Base-by-base conservation (phyloP, 2,113 vertebrate species). In the Bambusicola thoracicus region DNA sequence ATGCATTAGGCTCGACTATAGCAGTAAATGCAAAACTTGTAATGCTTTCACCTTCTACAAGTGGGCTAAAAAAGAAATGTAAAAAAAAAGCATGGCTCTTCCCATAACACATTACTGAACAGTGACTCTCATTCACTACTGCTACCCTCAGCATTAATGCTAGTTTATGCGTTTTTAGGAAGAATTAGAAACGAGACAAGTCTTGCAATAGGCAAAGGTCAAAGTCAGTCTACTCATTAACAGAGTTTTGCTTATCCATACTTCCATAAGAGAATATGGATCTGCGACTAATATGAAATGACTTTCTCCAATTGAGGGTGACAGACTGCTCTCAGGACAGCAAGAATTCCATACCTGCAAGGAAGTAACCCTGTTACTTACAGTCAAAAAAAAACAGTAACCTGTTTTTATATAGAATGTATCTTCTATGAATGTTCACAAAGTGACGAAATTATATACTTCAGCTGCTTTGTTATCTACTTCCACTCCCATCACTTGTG, bases 171-270 rank as follows among this genome's bases (percentile, higher is more conserved):
- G 24, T 11, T 72, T 51, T 81, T 51, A 56, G 24, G 51, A 81
- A 61, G n/a, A 20, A n/a, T 38, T 36, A 38, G 46, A 75, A 84
- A n/a, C 29, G 48, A 70, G 61, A 81, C 1, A 0, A 2, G 6
- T 55, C 61, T 81, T 86, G 67, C 46, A 78, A 21, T 5, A 90
- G 56, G 44, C 41, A 69, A 91, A 91, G 81, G 72, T 65, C 84
- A 87, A 79, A 81, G 84, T 27, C 62, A 73, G 78, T n/a, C 61
- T 82, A 61, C 21, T 79, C n/a, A 20, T 59, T 88, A 82, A 76
- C 19, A 44, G 51, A 30, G 51, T 30, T 40, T 38, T 90, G 12
- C 41, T 38, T 62, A 38, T 40, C 61, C 16, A 17, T 16, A 11
- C 59, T 38, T 62, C 36, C 17, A 16, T 40, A 40, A 40, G 61